Conservation (phyloP, 2,113 vertebrate species). For the Spheniscus mendiculus region DNA sequence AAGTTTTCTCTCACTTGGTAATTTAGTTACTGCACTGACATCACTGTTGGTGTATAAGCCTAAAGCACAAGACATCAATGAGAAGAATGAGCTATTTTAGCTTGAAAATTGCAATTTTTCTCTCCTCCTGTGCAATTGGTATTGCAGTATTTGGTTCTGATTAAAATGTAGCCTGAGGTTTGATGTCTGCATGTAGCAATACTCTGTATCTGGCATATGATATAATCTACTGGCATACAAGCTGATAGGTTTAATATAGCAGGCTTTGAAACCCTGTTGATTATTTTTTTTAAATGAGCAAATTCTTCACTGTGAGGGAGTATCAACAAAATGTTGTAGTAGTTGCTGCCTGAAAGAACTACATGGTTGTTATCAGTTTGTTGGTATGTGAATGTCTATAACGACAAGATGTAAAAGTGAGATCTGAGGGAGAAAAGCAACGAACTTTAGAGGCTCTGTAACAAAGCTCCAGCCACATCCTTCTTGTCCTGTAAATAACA, state of each 20-base stretch:
- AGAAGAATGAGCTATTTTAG: neutral
- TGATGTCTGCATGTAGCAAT: neutral
- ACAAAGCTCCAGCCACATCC: neutral
- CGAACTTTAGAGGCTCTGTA: neutral
- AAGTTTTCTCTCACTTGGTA: neutral
- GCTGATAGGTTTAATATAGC: neutral
- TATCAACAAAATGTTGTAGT: neutral
- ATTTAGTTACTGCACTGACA: neutral
- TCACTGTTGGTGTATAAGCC: neutral
- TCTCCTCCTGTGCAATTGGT: neutral
- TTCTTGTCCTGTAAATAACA: neutral
- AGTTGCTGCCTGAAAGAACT: neutral
- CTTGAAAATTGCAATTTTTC: neutral
- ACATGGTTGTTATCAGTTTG: neutral
- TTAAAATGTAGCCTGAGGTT: conserved; percentile 22
- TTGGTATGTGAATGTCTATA: neutral
- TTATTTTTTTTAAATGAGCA: neutral
- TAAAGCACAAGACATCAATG: neutral
- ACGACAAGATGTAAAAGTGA: neutral
- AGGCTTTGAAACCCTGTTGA: neutral
- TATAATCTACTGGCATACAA: neutral
- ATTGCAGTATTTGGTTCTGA: conserved; percentile 13
- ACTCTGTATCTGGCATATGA: neutral
- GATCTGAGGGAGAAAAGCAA: neutral
- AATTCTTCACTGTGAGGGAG: neutral